Evolutionary conservation across 2,888 invertebrate genomes (phyloP), one percentile per base, ranked within the genome.

Genomic region (Sinhomidia bicolor): DNA sequence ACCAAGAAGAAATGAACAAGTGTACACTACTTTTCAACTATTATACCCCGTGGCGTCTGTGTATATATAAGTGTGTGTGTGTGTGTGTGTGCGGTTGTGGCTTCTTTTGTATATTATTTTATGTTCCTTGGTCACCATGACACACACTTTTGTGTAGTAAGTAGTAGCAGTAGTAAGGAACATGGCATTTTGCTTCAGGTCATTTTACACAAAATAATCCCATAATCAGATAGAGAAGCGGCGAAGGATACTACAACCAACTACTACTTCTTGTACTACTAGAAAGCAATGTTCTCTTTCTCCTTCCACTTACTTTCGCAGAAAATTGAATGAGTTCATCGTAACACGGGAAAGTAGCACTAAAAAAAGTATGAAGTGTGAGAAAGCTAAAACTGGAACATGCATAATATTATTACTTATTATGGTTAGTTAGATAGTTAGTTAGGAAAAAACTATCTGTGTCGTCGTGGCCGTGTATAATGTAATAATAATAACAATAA

Each of bases 161-260:
- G 57, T 57, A 57, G 10, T 62, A 62, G 12, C n/a, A 62, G 14
- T 44, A 71, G 26, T n/a, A n/a, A n/a, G n/a, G n/a, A n/a, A n/a
- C 76, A 76, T 76, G 51, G 71, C 41, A 71, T 41, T 71, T 76
- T 32, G 29, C 76, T 54, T 76, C 36, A 41, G 51, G 79, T 60
- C 47, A 60, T 79, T 79, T 80, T 80, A 62, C 44, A 62, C 60
- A 80, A 62, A 80, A 60, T 80, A 80, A 84, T 84, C 84, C 57
- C 47, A 76, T 84, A 84, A 84, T 84, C 84, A 60, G 84, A 60
- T 76, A 74, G 65, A 74, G 65, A 51, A 17, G 57, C 41, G 71
- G 12, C 41, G 23, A 14, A 71, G 23, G 6, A 65, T 0, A n/a
- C n/a, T n/a, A n/a, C n/a, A n/a, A n/a, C n/a, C n/a, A n/a, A n/a